A percentile compares a stretch with the other conserved stretches of the same genome.
These are phyloP conservation scores for Spialia ferax DNA, from an alignment of 2,888 invertebrate species.

Conservation along the genomic window DNA sequence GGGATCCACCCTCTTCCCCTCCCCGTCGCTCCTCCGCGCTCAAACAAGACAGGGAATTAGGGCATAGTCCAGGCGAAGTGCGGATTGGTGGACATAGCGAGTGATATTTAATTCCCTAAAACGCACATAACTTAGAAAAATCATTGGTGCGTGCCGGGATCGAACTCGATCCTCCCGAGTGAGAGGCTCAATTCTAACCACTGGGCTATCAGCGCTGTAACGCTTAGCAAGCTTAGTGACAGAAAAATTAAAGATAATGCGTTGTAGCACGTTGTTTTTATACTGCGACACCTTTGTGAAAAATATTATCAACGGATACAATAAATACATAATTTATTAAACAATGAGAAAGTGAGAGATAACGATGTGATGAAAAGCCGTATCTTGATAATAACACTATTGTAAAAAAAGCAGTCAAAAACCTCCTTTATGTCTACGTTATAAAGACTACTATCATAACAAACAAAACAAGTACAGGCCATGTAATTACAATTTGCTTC, in stretches of 20 bases:
- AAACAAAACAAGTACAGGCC: slow-evolving; percentile 15
- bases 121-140: no score
- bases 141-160: no score
- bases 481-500: slow-evolving; percentile 66
- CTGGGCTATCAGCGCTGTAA: no score
- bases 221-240: background rate
- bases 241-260: background rate
- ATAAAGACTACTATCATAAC: slow-evolving; percentile 40
- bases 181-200: no score
- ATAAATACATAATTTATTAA: slow-evolving; percentile 37
- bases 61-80: no score
- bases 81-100: no score
- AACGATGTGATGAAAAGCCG: slow-evolving; percentile 36
- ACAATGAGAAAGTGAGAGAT: slow-evolving; percentile 38
- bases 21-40: no score
- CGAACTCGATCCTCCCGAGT: no score
- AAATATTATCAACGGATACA: slow-evolving; percentile 33
- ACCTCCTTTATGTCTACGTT: slow-evolving; percentile 40
- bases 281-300: slow-evolving; percentile 19
- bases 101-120: no score
- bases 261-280: slow-evolving; percentile 1
- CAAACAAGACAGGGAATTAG: no score
- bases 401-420: slow-evolving; percentile 11
- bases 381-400: slow-evolving; percentile 37
- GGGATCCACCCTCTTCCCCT: no score